Base-by-base conservation (phyloP, 2,113 vertebrate genomes). In the Collichthys lucidus region DNA sequence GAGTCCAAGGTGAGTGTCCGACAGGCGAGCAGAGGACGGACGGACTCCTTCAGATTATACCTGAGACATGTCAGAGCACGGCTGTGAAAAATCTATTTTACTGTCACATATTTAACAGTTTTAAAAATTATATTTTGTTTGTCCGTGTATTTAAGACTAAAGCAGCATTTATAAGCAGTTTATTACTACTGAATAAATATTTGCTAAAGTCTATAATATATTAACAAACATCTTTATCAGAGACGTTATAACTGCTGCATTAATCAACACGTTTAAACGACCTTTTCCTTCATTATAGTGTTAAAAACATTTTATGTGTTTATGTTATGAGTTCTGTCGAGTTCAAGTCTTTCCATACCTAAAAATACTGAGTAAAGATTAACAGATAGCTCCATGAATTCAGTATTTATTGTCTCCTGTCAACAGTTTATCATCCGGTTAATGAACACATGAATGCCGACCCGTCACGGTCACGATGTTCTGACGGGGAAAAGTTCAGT, bases 1-100 rank as follows among this genome's bases (percentile, higher is more conserved):
- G 96, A 97, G 76, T 92, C 89, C 90, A 95, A 96, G 94, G 97
- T 98, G 91, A 94, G 95, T 63, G 11, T 83, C 40, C 31, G 11
- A 47, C 35, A 42, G 10, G 0, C 4, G 15, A 24, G 75, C 69
- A 73, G 57, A 67, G 47, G 42, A 67, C 9, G 22, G 35, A 46
- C 9, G 44, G 3, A 46, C 35, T 53, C 26, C 49, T 11, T 5
- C 0, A 64, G 29, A 42, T 64, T 74, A 5, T 17, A 75, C 62
- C 0, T 49, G 74, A 29, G 49, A 56, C 24, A 71, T 22, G 52
- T 69, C 61, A 26, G 2, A 42, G 19, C 42, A 9, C 3, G 11
- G 0, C 31, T 31, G 31, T 31, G 31, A 31, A 31, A 31, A 31
- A 31, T 31, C 31, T 31, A 31, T 31, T 31, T 31, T 6, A 31